Evolutionary conservation across 64 coral and sea anemone species (phyloP), one percentile per base, ranked within the genome.

Genomic region (Anthopleura sola): DNA sequence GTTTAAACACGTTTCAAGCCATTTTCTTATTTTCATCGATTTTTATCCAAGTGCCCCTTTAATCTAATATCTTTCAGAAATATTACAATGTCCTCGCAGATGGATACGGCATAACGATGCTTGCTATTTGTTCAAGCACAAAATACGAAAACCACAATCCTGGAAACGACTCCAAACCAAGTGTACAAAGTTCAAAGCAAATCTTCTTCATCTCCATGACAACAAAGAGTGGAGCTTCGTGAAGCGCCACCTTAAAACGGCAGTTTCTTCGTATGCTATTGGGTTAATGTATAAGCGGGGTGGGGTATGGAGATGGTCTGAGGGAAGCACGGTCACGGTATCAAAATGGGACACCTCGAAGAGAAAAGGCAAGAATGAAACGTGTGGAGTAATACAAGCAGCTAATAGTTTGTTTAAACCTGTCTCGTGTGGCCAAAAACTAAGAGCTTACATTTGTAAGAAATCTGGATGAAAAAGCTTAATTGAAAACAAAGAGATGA

Each of bases 81-180:
- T 31, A 46, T 21, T 53, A n/a, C 19, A 81, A 81, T 81, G 78
- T 17, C 78, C 78, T 18, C 21, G 38, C 1, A 15, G 49, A 24
- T 81, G 78, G 78, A 46, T 48, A 81, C 24, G 23, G 16, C 38
- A 81, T 28, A 81, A 81, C 37, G 37, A 53, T 37, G 39, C 39
- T 53, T 81, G 78, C 37, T 81, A 81, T 44, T 44, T 46, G 12
- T 81, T 81, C 37, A 81, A 81, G 26, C 78, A 81, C 39, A 53
- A 81, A 53, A 81, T 37, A 24, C 21, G 49, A 26, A 46, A 36
- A 26, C 10, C 38, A 46, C 78, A 81, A 48, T 48, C 49, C 13
- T 81, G 78, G 78, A 81, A 15, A 23, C 78, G 78, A 53, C 78
- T 81, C 39, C 9, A 81, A 37, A 81, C 10, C 3, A 26, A 38